A percentile compares a stretch with the other conserved stretches of the same genome.
Conservation (phyloP, 2,113 vertebrate genomes). For the Pedetes capensis region DNA sequence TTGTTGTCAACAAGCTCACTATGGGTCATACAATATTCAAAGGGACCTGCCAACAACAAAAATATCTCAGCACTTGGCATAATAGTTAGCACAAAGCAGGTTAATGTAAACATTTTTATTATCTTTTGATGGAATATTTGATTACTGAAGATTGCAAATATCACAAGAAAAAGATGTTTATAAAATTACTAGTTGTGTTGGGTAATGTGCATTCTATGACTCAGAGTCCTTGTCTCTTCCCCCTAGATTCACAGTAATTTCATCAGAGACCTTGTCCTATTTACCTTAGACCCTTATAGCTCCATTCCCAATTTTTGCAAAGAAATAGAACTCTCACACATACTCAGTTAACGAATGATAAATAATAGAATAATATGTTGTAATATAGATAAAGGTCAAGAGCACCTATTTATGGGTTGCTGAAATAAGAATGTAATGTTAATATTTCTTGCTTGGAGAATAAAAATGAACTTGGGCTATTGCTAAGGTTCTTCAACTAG, state of each 20-base stretch:
- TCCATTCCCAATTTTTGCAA: neutral
- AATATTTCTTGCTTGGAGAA: neutral
- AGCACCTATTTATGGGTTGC: neutral
- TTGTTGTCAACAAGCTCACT: too few relatives aligned
- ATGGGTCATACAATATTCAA: too few relatives aligned
- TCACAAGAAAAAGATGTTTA: neutral
- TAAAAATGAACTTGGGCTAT: neutral
- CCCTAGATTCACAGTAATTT: neutral
- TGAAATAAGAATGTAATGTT: neutral
- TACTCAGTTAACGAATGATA: neutral
- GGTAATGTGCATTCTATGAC: neutral
- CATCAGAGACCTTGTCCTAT: neutral
- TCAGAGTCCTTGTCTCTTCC: neutral
- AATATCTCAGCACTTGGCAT: neutral
- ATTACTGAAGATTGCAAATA: neutral
- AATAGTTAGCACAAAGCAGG: neutral
- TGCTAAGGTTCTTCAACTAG: neutral
- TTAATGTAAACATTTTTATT: neutral
- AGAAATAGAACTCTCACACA: neutral
- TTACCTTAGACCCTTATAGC: neutral
- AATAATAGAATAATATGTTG: neutral
- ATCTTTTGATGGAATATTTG: neutral
- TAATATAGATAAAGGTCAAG: neutral
- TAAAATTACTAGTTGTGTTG: neutral
- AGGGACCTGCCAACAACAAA: too few relatives aligned